Evolutionary conservation across 2,113 vertebrate genomes (phyloP).

Genomic region (Ploceus nigricollis): DNA sequence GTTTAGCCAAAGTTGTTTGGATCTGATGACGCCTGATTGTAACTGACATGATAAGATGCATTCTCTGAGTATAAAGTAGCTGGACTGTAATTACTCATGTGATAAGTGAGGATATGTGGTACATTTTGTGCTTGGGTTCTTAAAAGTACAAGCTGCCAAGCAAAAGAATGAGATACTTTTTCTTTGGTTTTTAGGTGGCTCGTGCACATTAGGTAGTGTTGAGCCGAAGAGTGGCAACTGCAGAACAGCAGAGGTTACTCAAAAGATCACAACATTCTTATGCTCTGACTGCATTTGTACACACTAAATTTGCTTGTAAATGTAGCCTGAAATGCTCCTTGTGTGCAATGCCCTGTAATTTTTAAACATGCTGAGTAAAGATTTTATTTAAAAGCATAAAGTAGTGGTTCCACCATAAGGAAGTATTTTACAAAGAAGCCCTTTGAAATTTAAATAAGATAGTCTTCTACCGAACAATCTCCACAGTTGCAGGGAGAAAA

Average conservation of each 20-base stretch:
- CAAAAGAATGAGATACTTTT: not conserved
- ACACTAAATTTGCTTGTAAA: not conserved
- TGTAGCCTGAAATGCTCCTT: slow-evolving; percentile 26
- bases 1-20: not conserved
- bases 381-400: slow-evolving; percentile 29
- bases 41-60: not conserved
- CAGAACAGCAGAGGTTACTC: not conserved
- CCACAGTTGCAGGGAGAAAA: not conserved
- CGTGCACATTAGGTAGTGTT: accelerated
- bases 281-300: not conserved
- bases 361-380: slow-evolving; percentile 40
- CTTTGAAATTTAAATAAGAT: slow-evolving; percentile 52
- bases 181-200: not conserved
- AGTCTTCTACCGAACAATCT: not conserved
- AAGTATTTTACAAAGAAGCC: slow-evolving; percentile 19
- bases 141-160: not conserved
- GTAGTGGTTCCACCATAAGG: slow-evolving; percentile 21
- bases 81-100: not conserved
- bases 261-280: not conserved
- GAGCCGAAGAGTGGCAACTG: not conserved
- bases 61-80: not conserved
- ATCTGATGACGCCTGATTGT: not conserved
- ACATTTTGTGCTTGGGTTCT: not conserved
- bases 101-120: not conserved
- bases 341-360: slow-evolving; percentile 47